A percentile compares a stretch with the other conserved stretches of the same genome.
Evolutionary conservation across 2,888 invertebrate species (phyloP).

Genomic region (Rhogogaster chlorosoma): DNA sequence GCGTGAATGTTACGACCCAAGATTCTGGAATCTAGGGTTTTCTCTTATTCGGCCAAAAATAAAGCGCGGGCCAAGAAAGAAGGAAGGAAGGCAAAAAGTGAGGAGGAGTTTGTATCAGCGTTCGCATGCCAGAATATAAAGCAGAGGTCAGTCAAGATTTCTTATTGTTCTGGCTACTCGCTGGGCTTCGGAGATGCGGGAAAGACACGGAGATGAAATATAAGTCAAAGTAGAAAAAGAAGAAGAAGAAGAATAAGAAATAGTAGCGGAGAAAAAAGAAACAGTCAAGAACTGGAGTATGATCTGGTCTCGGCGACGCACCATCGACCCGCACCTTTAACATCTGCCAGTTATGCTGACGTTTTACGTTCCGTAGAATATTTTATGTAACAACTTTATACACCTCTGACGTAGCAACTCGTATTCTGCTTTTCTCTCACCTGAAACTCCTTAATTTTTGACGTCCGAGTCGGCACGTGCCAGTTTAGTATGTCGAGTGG

Average conservation of each 20-base stretch:
- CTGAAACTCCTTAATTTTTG: constrained; percentile 19
- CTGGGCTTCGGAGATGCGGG: background rate
- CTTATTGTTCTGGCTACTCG: constrained; percentile 44
- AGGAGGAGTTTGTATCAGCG: constrained; percentile 69
- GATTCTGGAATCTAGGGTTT: constrained; percentile 6
- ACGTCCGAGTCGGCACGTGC: constrained; percentile 10
- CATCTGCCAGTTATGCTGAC: constrained; percentile 41
- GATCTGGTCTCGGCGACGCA: constrained; percentile 19
- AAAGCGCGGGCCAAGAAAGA: constrained; percentile 28
- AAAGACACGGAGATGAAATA: constrained; percentile 16
- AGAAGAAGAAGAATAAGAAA: background rate
- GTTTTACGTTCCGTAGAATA: constrained; percentile 41
- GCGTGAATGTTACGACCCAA: constrained; percentile 25
- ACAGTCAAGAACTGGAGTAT: background rate
- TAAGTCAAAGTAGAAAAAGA: background rate
- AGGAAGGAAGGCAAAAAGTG: constrained; percentile 43
- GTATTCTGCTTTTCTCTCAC: constrained; percentile 20
- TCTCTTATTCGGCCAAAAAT: constrained; percentile 20
- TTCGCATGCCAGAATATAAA: constrained; percentile 69
- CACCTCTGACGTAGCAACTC: constrained; percentile 33
- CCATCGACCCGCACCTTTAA: constrained; percentile 36
- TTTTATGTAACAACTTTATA: constrained; percentile 49
- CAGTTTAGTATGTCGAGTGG: background rate
- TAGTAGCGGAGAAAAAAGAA: background rate
- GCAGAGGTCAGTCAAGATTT: constrained; percentile 66